Evolutionary conservation across 2,797 vertebrate genomes (phyloP), one percentile per base, ranked within the genome.

Genomic region (Leptatherina wallacei): DNA sequence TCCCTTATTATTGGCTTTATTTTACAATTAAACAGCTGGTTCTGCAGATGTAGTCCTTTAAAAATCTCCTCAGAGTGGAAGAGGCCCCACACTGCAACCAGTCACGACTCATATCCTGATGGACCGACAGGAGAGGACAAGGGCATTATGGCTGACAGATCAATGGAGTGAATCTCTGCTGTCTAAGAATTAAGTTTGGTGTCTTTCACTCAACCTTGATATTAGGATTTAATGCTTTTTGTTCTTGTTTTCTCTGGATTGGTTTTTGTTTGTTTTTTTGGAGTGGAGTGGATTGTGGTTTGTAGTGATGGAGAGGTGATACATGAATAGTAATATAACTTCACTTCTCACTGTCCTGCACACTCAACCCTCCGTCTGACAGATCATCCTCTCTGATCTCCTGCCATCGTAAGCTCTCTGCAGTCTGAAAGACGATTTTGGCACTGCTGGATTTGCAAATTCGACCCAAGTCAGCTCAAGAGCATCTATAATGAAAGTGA

Each of bases 391-490:
- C 65, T 88, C 85, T 87, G 86, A 90, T 87, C 76, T 71, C 57
- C 64, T 84, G 40, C 80, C 82, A 67, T 77, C 32, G 58, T 78
- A 61, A 79, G 73, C 71, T 65, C 80, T 82, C 66, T 74, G 63
- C 61, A 73, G 77, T 72, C 77, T 75, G 73, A 86, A 75, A 83
- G 62, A 86, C 73, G 75, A 84, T 84, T 85, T 78, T 86, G 75
- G 76, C 69, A 70, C 81, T 27, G 22, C 78, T 44, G 82, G 72
- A 70, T 81, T 90, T 42, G 67, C 77, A 69, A 83, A 70, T 88
- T 78, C 60, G 55, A 55, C 42, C 44, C 71, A 68, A 61, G 65
- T 77, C 66, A 76, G 62, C 61, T 75, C 61, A 54, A 66, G 51
- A 64, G 57, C 55, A 35, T 14, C 22, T 85, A 71, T 83, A 65